Percentiles rank a stretch among this genome's conserved stretches.
Evolutionary conservation across 2,797 vertebrate genomes (phyloP).

Genomic region (Remorina albescens): DNA sequence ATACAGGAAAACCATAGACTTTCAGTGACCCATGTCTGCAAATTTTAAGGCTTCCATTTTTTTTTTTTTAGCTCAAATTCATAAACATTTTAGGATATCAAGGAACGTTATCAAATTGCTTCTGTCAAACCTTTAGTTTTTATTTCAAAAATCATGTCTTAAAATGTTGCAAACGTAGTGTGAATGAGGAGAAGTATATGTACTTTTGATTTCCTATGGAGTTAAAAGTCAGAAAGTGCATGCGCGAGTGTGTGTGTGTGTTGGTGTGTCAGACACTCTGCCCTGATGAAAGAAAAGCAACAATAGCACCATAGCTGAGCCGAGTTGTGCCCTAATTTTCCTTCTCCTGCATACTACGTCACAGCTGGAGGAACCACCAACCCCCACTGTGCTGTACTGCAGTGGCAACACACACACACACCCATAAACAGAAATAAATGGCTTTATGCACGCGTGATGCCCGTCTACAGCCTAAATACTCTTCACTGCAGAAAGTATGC

Average conservation of each 20-base stretch:
- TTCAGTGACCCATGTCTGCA: no score
- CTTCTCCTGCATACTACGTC: constrained; percentile 58
- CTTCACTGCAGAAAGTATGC: constrained; percentile 8
- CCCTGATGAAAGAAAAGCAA: constrained; percentile 55
- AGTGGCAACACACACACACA: constrained; percentile 21
- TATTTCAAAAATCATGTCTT: background rate
- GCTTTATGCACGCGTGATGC: constrained; percentile 16
- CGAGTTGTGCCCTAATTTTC: constrained; percentile 76
- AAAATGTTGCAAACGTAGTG: no score
- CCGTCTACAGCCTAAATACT: background rate
- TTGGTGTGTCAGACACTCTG: constrained; percentile 25
- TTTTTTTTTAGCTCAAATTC: no score
- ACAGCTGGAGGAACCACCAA: constrained; percentile 69
- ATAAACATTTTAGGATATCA: no score
- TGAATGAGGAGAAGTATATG: background rate
- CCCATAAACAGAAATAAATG: constrained; percentile 5
- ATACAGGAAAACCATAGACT: no score
- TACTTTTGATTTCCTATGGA: constrained; percentile 1
- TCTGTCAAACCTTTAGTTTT: background rate
- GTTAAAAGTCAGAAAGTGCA: constrained; percentile 15
- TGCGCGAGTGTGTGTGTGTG: constrained; percentile 22
- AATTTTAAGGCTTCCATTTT: no score
- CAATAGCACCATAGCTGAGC: constrained; percentile 61
- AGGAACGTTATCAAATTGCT: background rate
- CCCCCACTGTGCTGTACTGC: constrained; percentile 63